phyloP scores from a whole-genome alignment of 92 coral and sea anemone genomes.

The Epizoanthus rinbou region DNA sequence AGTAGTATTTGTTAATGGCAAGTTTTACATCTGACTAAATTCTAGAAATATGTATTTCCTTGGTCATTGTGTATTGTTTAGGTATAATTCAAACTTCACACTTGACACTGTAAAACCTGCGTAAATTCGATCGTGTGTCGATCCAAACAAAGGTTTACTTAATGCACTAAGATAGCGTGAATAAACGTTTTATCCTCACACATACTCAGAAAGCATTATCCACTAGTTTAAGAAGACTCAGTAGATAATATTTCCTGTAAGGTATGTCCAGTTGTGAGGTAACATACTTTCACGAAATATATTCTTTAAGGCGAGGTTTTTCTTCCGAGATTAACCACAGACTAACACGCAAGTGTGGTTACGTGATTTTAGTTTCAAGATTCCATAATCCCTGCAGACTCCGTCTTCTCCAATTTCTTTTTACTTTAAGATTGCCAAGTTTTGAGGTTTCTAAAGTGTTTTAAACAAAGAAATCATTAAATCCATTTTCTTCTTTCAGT shows the following conservation, averaged over 20 bases:
- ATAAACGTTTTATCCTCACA: constrained; percentile 38
- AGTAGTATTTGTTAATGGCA: too few species aligned
- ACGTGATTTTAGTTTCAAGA: background rate
- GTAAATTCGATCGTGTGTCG: too few species aligned
- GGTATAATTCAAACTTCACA: too few species aligned
- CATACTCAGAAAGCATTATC: constrained; percentile 28
- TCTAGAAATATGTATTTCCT: too few species aligned
- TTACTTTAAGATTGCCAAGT: background rate
- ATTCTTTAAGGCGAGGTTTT: constrained; percentile 5
- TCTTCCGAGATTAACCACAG: background rate
- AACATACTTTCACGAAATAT: constrained; percentile 35
- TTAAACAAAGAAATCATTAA: background rate
- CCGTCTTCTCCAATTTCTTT: background rate
- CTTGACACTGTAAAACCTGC: too few species aligned
- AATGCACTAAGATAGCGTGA: constrained; percentile 32
- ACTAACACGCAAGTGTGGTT: constrained; percentile 9
- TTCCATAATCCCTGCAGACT: background rate
- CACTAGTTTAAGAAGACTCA: constrained; percentile 24
- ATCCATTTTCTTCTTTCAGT: background rate
- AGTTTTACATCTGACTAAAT: too few species aligned
- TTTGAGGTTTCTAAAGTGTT: background rate
- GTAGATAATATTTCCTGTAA: constrained; percentile 25
- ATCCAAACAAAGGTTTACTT: too few species aligned
- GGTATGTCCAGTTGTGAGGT: constrained; percentile 24
- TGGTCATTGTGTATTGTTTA: too few species aligned